Evolutionary conservation across 30 jellyfish, hydroid and myxozoan genomes (phyloP), one percentile per base, ranked within the genome.

Genomic region (Morbakka virulenta): DNA sequence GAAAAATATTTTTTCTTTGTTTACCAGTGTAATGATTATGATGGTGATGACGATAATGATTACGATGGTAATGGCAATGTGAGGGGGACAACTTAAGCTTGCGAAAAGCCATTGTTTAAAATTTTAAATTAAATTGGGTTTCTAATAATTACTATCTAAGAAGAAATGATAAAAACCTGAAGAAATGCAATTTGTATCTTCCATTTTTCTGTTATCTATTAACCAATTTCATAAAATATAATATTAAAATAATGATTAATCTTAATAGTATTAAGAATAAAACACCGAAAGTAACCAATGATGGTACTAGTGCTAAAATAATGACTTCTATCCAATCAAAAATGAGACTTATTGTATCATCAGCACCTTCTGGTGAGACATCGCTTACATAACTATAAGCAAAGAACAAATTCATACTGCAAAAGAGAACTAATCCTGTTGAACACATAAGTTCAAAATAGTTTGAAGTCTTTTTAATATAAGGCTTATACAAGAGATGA

Each of bases 371-470:
- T 0, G 96, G 96, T 21, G 95, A 82, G 35, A 90, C 78, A 69
- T 90, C 96, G 61, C 95, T 84, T 17, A 90, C 98, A 65, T 90
- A 90, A 53, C 98, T 85, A 76, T 90, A 90, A 4, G 98, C 98
- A 63, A 84, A 90, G 53, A 90, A 90, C 53, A 90, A 57, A 62
- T 85, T 90, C 28, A 84, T 71, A 63, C 98, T 90, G 50, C 98
- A 90, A 31, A 90, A 84, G 2, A 85, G 35, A 0, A 90, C 88
- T 27, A 90, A 51, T 14, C 66, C 61, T 2, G 92, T 73, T 13
- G 98, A 90, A 4, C 95, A 81, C 24, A 87, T 35, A 1, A 95
- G 73, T 74, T 90, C 98, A 24, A 70, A 66, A 2, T 68, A 26
- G 52, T 90, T 90, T 14, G 85, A 81, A 2, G 81, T 57, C 34